A percentile compares a stretch with the other conserved stretches of the same genome.
phyloP scores from a whole-genome alignment of 2,888 invertebrate species.

The Leptinotarsa peninsularis region DNA sequence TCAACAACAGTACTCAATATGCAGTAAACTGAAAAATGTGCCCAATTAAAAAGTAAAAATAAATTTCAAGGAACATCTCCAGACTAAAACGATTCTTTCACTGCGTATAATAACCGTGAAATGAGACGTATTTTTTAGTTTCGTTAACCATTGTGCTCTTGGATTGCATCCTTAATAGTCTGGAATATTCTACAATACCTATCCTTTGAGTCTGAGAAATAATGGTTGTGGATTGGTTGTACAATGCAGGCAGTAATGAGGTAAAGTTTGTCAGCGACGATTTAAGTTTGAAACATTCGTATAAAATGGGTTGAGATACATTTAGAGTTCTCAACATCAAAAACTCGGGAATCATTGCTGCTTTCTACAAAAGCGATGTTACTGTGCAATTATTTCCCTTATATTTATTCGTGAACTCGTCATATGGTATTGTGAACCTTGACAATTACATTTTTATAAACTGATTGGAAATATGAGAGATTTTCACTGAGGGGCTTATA shows the following conservation, averaged over 20 bases:
- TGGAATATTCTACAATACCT: constrained; percentile 36
- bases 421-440: too few relatives aligned
- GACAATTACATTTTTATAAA: too few relatives aligned
- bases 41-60: constrained; percentile 45
- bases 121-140: constrained; percentile 58
- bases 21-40: constrained; percentile 37
- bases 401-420: too few relatives aligned
- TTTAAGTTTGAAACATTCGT: not conserved
- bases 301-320: not conserved
- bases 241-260: constrained; percentile 18
- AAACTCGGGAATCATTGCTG: too few relatives aligned
- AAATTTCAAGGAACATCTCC: constrained; percentile 46
- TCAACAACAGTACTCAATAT: constrained; percentile 30
- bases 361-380: too few relatives aligned
- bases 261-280: not conserved
- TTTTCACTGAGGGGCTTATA: too few relatives aligned
- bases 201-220: constrained; percentile 29
- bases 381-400: too few relatives aligned
- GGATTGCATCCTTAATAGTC: constrained; percentile 39
- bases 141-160: constrained; percentile 38
- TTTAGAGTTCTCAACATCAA: not conserved
- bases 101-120: constrained; percentile 62
- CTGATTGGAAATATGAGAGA: too few relatives aligned
- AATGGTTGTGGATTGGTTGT: constrained; percentile 27
- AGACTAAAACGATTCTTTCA: constrained; percentile 56